Base-by-base conservation (phyloP, 2,113 vertebrate genomes). In the Leuciscus idus region DNA sequence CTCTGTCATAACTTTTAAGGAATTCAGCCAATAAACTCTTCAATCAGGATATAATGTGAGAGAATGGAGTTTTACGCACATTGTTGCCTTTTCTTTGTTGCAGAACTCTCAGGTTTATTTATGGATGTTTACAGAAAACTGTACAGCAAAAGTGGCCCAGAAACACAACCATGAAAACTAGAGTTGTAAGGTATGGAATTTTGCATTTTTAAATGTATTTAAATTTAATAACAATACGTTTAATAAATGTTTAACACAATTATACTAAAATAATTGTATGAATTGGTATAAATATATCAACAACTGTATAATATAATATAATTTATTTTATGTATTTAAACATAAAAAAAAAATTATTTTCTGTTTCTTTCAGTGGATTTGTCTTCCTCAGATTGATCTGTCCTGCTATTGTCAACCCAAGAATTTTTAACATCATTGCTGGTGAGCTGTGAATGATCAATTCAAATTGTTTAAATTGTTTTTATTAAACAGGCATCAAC, bases 381-480 rank as follows among this genome's bases (percentile, higher is more conserved):
- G 98, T 99, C 93, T 99, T 99, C 91, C 96, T 99, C 89, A 95
- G 98, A 89, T 94, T 99, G 91, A 99, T 99, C 93, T 99, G 98
- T 91, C 98, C 98, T 59, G 98, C 98, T 84, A 99, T 99, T 90
- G 96, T 99, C 92, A 98, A 97, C 92, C 98, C 98, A 92, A 95
- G 98, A 93, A 96, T 98, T 97, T 99, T 99, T 94, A 99, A 97
- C 94, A 99, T 99, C 91, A 99, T 99, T 91, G 96, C 97, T 91
- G 98, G 98, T 99, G 92, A 96, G 92, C 83, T 30, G 28, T 36
- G 6, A 68, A 6, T 33, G 28, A 17, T 6, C 64, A 30, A 7
- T 84, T 84, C 19, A 72, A 1, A 21, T 39, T 2, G 33, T 43
- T 39, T 19, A 23, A 21, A 55, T 55, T 7, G 15, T 43, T n/a